Evolutionary conservation across 2,113 vertebrate species (phyloP), one percentile per base, ranked within the genome.

Genomic region (Rousettus leschenaultii): DNA sequence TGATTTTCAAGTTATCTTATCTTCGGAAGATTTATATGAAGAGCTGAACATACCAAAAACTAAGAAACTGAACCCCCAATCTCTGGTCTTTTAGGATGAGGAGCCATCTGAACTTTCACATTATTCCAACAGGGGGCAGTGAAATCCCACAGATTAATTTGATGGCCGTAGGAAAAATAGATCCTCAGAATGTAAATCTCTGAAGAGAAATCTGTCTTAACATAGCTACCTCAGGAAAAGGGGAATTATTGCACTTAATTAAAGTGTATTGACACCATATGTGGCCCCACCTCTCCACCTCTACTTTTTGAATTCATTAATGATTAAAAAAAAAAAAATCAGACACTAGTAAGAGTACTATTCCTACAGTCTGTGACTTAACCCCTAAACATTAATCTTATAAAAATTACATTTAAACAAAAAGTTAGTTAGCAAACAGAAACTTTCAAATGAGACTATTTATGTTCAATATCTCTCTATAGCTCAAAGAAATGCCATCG

Each of bases 241-340:
- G 98, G 98, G 98, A 98, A 99, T 99, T 99, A 99, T 98, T 99
- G 95, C 98, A 99, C 98, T 98, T 99, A 99, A 99, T 99, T 99
- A 99, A 99, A 99, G 98, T 98, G 98, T 98, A 99, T 98, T 99
- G 99, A 99, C 98, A 99, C 98, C 99, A 99, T 98, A 99, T 99
- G 99, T 98, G 97, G 98, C 98, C 97, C 97, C 98, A 98, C 98
- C 96, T 98, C 98, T 97, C 97, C 97, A 98, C 96, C 95, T 98
- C 97, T 97, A 96, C 85, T 55, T 98, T 98, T 95, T 96, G 93
- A 93, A 95, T 98, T 98, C 97, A 98, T 98, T 98, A 98, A 97
- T 98, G 97, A 97, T 96, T 97, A 95, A 91, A 97, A 93, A 96
- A 94, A 94, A 95, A 97, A 97, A 94, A 97, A 98, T 97, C 92